Percentiles rank a stretch among this genome's conserved stretches.
Conservation (phyloP, 2,888 invertebrate species). For the Philhelius pedissequus region DNA sequence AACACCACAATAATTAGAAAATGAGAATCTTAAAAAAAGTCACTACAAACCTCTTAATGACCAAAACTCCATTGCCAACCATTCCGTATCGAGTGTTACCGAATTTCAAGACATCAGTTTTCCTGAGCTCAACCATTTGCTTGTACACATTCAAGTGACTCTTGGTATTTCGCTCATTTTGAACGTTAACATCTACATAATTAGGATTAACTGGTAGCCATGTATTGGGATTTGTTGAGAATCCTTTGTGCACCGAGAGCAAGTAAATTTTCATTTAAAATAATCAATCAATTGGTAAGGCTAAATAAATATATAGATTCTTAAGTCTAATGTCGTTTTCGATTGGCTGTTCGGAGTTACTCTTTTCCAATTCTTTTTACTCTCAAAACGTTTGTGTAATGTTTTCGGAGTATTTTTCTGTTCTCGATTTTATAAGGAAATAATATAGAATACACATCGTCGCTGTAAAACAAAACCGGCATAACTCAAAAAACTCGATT, state of each 20-base stretch:
- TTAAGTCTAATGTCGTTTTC: too few species aligned
- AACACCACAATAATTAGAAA: not conserved
- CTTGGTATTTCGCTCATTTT: slow-evolving; percentile 78
- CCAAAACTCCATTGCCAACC: slow-evolving; percentile 73
- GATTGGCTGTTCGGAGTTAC: too few species aligned
- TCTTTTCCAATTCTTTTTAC: too few species aligned
- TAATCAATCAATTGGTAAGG: too few species aligned
- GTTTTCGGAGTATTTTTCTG: too few species aligned
- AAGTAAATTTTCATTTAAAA: too few species aligned
- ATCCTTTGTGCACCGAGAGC: slow-evolving; percentile 73
- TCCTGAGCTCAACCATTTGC: slow-evolving; percentile 79
- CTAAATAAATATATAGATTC: too few species aligned
- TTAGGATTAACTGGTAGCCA: slow-evolving; percentile 81
- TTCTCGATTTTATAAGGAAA: too few species aligned
- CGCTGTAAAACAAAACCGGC: too few species aligned
- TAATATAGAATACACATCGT: too few species aligned
- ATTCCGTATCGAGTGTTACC: slow-evolving; percentile 72
- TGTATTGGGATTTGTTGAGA: slow-evolving; percentile 74
- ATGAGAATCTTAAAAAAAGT: not conserved
- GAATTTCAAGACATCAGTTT: slow-evolving; percentile 72
- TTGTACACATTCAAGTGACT: slow-evolving; percentile 84
- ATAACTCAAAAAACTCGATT: too few species aligned
- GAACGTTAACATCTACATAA: slow-evolving; percentile 82
- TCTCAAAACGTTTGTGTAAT: too few species aligned
- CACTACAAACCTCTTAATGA: slow-evolving; percentile 71